These are phyloP conservation scores for Hermaeophaga mercurialis DNA, from an alignment of 2,888 invertebrate genomes.

Conservation along the genomic window DNA sequence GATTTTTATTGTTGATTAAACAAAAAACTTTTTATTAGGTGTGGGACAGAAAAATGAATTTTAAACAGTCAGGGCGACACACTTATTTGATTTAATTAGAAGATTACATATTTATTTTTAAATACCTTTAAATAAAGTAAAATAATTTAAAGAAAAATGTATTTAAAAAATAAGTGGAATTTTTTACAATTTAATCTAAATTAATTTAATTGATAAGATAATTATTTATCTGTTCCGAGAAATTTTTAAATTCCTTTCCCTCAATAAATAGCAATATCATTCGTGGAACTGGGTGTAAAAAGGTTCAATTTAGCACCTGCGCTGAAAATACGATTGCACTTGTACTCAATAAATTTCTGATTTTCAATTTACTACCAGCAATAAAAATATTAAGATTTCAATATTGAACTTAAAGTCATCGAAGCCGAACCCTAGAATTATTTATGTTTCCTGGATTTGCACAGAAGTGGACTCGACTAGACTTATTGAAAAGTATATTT, in stretches of 20 bases:
- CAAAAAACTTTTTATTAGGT: too few relatives aligned
- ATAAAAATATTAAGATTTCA: conserved; percentile 30
- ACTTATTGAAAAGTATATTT: conserved; percentile 6
- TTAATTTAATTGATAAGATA: too few relatives aligned
- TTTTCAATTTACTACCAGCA: conserved; percentile 12
- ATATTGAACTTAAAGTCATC: conserved; percentile 26
- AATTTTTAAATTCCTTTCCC: neutral
- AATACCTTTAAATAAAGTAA: too few relatives aligned
- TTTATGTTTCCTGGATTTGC: conserved; percentile 30
- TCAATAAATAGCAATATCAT: neutral
- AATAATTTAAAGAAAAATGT: too few relatives aligned
- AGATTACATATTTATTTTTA: too few relatives aligned
- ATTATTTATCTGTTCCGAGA: too few relatives aligned
- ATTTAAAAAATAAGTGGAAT: too few relatives aligned
- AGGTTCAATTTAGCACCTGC: conserved; percentile 1
- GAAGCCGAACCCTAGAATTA: conserved; percentile 13
- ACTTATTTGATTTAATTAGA: too few relatives aligned
- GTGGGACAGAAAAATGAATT: too few relatives aligned
- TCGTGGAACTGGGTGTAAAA: neutral
- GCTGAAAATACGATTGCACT: neutral
- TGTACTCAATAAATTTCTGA: conserved; percentile 10
- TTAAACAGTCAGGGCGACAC: too few relatives aligned
- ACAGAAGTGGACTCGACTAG: conserved; percentile 20
- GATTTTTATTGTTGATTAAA: too few relatives aligned
- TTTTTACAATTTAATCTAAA: too few relatives aligned